A percentile compares a stretch with the other conserved stretches of the same genome.
phyloP scores from a whole-genome alignment of 2,888 invertebrate species.

The Andrena praecox region DNA sequence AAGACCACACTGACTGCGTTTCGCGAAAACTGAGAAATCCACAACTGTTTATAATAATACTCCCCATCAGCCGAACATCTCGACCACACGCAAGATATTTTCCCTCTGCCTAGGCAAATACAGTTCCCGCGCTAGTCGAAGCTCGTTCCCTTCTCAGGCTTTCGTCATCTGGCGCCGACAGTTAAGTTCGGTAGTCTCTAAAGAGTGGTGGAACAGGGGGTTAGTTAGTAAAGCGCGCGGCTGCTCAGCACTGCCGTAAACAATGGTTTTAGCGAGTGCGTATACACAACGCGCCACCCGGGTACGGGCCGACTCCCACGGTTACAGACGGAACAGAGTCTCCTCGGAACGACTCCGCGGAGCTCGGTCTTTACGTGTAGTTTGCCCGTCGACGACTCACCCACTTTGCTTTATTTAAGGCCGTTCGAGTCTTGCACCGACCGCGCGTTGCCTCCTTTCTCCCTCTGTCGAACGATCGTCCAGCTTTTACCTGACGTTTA shows the following conservation, averaged over 20 bases:
- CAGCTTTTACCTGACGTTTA: conserved; percentile 77
- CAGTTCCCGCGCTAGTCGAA: conserved; percentile 10
- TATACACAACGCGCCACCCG: conserved; percentile 64
- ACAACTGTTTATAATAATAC: not conserved
- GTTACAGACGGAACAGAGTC: conserved; percentile 65
- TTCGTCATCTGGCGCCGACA: conserved; percentile 47
- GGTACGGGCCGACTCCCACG: conserved; percentile 78
- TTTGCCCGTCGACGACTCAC: conserved; percentile 72
- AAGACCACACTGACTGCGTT: not conserved
- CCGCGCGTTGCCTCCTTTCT: conserved; percentile 40
- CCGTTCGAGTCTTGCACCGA: conserved; percentile 58
- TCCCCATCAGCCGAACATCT: not conserved
- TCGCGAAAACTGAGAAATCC: not conserved
- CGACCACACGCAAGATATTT: conserved; percentile 48
- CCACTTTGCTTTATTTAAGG: conserved; percentile 81
- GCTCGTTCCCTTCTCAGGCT: conserved; percentile 17
- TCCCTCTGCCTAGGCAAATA: conserved; percentile 34
- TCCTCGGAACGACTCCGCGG: conserved; percentile 42
- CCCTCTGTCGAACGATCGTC: conserved; percentile 54
- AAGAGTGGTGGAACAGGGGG: conserved; percentile 57
- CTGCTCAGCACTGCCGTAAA: conserved; percentile 79
- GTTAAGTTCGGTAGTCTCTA: conserved; percentile 55
- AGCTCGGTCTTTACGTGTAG: conserved; percentile 72
- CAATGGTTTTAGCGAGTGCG: conserved; percentile 79
- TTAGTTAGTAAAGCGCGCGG: conserved; percentile 80